phyloP scores from a whole-genome alignment of 2,797 vertebrate genomes.

The Chromis chromis region DNA sequence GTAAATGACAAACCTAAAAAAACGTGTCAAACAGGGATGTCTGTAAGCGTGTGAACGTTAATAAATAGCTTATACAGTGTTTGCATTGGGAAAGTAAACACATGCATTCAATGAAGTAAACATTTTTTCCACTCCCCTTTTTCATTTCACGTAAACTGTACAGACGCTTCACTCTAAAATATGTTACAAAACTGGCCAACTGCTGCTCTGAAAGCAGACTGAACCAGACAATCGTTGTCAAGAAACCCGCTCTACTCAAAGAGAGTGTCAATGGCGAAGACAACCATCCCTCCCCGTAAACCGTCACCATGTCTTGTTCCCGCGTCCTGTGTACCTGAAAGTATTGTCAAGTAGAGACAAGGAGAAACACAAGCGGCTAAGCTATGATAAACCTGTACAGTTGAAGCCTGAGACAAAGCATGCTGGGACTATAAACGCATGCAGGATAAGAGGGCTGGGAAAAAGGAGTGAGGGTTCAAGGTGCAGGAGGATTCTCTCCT shows the following conservation, averaged over 20 bases:
- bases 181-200: constrained; percentile 67
- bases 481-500: constrained; percentile 32
- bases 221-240: constrained; percentile 61
- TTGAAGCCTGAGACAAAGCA: constrained; percentile 81
- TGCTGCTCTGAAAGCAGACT: constrained; percentile 42
- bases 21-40: constrained; percentile 25
- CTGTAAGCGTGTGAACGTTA: constrained; percentile 41
- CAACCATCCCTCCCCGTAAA: constrained; percentile 19
- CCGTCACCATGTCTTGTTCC: constrained; percentile 12
- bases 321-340: constrained; percentile 60
- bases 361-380: constrained; percentile 54
- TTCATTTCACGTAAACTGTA: constrained; percentile 60
- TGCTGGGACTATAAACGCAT: constrained; percentile 78
- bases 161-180: constrained; percentile 49
- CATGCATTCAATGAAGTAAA: constrained; percentile 77
- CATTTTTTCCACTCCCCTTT: constrained; percentile 61
- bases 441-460: constrained; percentile 48
- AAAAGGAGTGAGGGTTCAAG: constrained; percentile 21
- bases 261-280: constrained; percentile 9
- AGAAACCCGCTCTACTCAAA: constrained; percentile 44
- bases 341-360: constrained; percentile 60
- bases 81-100: constrained; percentile 72
- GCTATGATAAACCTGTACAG: constrained; percentile 71
- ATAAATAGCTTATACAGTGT: constrained; percentile 65
- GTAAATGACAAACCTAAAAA: constrained; percentile 26